Evolutionary conservation across 2,113 vertebrate species (phyloP).

Genomic region (Bucco capensis): DNA sequence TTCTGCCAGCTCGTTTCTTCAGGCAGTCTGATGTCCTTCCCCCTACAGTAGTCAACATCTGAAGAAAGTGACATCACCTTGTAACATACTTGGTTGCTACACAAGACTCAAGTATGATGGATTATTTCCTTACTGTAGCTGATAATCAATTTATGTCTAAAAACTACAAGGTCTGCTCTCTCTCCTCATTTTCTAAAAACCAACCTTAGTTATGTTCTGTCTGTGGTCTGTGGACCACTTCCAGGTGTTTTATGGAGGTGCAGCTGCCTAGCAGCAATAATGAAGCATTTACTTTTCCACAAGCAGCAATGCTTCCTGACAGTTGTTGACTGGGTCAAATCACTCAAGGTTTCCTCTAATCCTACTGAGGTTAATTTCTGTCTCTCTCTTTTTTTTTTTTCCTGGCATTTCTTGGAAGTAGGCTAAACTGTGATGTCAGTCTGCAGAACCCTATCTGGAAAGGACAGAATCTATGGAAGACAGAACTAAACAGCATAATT

Average conservation of each 20-base stretch:
- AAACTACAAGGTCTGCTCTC: not conserved
- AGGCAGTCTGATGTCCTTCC: slow-evolving; percentile 1
- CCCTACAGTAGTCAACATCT: not conserved
- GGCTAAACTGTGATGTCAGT: not conserved
- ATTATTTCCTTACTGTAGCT: not conserved
- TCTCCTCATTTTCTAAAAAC: not conserved
- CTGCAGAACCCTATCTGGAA: not conserved
- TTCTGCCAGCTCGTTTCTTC: not conserved
- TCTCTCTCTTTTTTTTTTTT: slow-evolving; percentile 1
- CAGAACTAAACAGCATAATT: not conserved
- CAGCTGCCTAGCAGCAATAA: slow-evolving; percentile 28
- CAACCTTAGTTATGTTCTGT: not conserved
- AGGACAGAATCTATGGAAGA: not conserved
- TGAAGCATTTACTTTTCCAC: slow-evolving; percentile 43
- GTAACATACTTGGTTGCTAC: not conserved
- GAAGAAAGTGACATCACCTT: not conserved
- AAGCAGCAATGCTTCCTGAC: not conserved
- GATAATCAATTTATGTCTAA: slow-evolving; percentile 13
- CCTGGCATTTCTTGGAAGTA: slow-evolving; percentile 8
- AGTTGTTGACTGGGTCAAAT: slow-evolving; percentile 25
- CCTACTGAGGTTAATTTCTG: not conserved
- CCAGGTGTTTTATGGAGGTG: slow-evolving; percentile 54
- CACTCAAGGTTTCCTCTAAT: slow-evolving; percentile 16
- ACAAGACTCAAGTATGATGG: not conserved
- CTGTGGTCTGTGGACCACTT: slow-evolving; percentile 44